Base-by-base conservation (phyloP, 2,797 vertebrate genomes). In the Tragopan temminckii region DNA sequence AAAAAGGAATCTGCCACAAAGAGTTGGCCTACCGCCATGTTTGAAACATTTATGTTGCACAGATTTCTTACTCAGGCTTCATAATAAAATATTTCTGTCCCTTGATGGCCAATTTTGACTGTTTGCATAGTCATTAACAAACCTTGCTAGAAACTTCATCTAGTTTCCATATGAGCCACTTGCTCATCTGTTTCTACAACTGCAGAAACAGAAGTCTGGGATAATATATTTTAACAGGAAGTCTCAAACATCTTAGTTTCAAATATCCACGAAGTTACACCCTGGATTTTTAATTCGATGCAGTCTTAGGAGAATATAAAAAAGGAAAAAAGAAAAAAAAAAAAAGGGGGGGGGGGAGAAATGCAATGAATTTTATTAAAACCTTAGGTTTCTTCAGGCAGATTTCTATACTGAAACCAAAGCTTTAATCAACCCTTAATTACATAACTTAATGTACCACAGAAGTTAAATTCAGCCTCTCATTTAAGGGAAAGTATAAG, bases 181-280 rank as follows among this genome's bases (percentile, higher is more conserved):
- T 89, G 80, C 87, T 96, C 88, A 88, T 92, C 89, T 95, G 88
- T 95, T 95, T 89, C 95, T 89, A 40, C 66, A 89, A 85, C 85
- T 89, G 52, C 48, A 78, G 72, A 88, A 94, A 48, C 36, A 43
- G 31, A 6, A 62, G 68, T 82, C 76, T 77, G 72, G 48, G 66
- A 80, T 68, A 94, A 91, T 66, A 89, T 9, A 17, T 45, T 91
- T 85, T 50, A 75, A 80, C 69, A 93, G 93, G 88, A 95, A 94
- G 35, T 80, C n/a, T 93, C 85, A 78, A 20, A 89, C 68, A 67
- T 91, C 50, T 77, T 66, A 80, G 85, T 78, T 48, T 50, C 58
- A 91, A 94, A 69, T 61, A 84, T 40, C 19, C 72, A 66, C 58
- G 69, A 79, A 88, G 83, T 81, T 81, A 91, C 85, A 91, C 70